These are phyloP conservation scores for Antechinus flavipes DNA, from an alignment of 2,113 vertebrate genomes.

Conservation along the genomic window DNA sequence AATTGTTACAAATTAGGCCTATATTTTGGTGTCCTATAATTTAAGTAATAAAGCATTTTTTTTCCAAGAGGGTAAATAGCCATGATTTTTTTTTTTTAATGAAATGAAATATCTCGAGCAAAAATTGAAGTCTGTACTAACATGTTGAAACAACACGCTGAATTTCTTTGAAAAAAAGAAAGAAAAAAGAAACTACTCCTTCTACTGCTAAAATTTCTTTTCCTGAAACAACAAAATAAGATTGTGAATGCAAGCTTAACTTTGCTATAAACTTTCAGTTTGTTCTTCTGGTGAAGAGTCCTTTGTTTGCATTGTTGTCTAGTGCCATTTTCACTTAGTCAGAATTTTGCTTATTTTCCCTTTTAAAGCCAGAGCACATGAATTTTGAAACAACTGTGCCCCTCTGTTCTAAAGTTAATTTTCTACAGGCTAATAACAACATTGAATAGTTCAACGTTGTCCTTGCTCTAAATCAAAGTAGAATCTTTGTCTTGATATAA, in stretches of 20 bases:
- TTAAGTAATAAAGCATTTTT: neutral
- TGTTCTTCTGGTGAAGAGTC: conserved; percentile 92
- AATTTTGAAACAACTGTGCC: conserved; percentile 45
- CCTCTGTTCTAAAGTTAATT: conserved; percentile 53
- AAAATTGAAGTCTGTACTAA: conserved; percentile 82
- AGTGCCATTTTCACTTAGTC: conserved; percentile 79
- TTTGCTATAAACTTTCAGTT: conserved; percentile 86
- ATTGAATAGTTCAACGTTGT: conserved; percentile 40
- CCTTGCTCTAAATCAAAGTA: conserved; percentile 66
- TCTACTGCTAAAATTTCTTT: conserved; percentile 27
- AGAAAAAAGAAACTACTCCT: conserved; percentile 27
- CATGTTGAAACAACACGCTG: conserved; percentile 29
- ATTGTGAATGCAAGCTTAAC: conserved; percentile 54
- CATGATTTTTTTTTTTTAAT: neutral
- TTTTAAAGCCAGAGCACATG: neutral
- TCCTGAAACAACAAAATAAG: conserved; percentile 64
- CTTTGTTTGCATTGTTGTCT: conserved; percentile 81
- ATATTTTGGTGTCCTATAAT: conserved; percentile 1
- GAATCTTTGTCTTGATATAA: conserved; percentile 50
- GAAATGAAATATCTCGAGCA: conserved; percentile 56
- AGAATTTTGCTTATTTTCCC: conserved; percentile 62
- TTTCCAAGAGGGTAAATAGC: neutral
- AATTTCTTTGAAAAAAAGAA: conserved; percentile 28
- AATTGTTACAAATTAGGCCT: conserved; percentile 25
- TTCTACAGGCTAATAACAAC: conserved; percentile 61